A percentile compares a stretch with the other conserved stretches of the same genome.
These are phyloP conservation scores for Sandelia bainsii DNA, from an alignment of 2,797 vertebrate genomes.

Conservation along the genomic window DNA sequence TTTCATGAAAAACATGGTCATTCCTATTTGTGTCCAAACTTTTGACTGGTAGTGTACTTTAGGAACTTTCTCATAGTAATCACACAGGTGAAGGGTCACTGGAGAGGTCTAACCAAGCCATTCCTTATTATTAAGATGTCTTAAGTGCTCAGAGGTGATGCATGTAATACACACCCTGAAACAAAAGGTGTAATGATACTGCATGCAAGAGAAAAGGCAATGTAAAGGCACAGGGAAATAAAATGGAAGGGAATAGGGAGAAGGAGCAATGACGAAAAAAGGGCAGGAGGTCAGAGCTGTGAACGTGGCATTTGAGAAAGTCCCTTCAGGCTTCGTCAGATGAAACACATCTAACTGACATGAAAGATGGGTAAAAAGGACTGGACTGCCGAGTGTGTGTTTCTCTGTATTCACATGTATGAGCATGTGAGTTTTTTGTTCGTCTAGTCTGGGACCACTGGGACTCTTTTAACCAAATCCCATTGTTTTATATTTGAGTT, in stretches of 20 bases:
- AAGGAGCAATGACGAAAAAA: slow-evolving; percentile 35
- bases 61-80: slow-evolving; percentile 28
- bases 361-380: slow-evolving; percentile 15
- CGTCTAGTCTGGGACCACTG: neutral
- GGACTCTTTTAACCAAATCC: neutral
- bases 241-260: slow-evolving; percentile 38
- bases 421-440: slow-evolving; percentile 1
- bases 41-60: no score
- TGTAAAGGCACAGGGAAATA: slow-evolving; percentile 13
- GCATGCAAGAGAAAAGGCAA: slow-evolving; percentile 26
- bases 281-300: slow-evolving; percentile 49
- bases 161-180: slow-evolving; percentile 9
- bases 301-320: slow-evolving; percentile 60
- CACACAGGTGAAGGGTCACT: slow-evolving; percentile 17
- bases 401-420: slow-evolving; percentile 12
- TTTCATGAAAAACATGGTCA: no score
- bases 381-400: neutral
- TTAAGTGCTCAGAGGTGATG: slow-evolving; percentile 19
- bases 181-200: slow-evolving; percentile 8
- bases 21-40: no score
- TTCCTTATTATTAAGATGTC: slow-evolving; percentile 23
- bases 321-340: slow-evolving; percentile 41
- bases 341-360: slow-evolving; percentile 50
- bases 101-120: slow-evolving; percentile 7
- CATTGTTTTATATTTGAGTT: neutral